phyloP scores from a whole-genome alignment of 2,888 invertebrate genomes.

The Pterostichus niger region DNA sequence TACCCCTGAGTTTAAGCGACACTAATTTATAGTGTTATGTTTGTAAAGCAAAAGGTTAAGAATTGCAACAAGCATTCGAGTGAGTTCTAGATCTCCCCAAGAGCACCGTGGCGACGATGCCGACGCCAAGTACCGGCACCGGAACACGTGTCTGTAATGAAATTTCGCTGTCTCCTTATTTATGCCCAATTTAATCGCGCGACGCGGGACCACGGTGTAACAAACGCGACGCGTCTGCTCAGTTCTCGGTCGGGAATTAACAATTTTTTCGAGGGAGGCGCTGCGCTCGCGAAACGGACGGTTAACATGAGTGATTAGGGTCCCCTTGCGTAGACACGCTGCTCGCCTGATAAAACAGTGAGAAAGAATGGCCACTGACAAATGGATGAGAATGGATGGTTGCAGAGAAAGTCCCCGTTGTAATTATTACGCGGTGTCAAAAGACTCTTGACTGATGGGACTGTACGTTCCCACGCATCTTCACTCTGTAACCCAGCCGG shows the following conservation, averaged over 20 bases:
- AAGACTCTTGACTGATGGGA: slow-evolving; percentile 62
- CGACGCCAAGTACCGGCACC: background rate
- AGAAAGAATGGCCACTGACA: slow-evolving; percentile 64
- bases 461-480: slow-evolving; percentile 5
- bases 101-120: background rate
- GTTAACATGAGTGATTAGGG: slow-evolving; percentile 65
- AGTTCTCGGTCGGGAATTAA: slow-evolving; percentile 48
- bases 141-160: slow-evolving; percentile 60
- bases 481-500: background rate
- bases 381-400: slow-evolving; percentile 66
- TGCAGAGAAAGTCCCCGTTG: slow-evolving; percentile 63
- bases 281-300: background rate
- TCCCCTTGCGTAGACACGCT: slow-evolving; percentile 52
- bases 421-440: slow-evolving; percentile 65
- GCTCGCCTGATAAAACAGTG: slow-evolving; percentile 62
- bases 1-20: slow-evolving; percentile 26
- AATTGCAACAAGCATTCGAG: slow-evolving; percentile 32
- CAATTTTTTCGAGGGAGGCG: slow-evolving; percentile 46
- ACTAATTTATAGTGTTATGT: slow-evolving; percentile 46
- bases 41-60: slow-evolving; percentile 34
- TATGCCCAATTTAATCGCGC: slow-evolving; percentile 64
- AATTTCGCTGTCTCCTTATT: slow-evolving; percentile 60
- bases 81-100: background rate
- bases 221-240: slow-evolving; percentile 55
- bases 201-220: slow-evolving; percentile 43